These are phyloP conservation scores for Diprion similis DNA, from an alignment of 1,140 invertebrate species.

Conservation along the genomic window DNA sequence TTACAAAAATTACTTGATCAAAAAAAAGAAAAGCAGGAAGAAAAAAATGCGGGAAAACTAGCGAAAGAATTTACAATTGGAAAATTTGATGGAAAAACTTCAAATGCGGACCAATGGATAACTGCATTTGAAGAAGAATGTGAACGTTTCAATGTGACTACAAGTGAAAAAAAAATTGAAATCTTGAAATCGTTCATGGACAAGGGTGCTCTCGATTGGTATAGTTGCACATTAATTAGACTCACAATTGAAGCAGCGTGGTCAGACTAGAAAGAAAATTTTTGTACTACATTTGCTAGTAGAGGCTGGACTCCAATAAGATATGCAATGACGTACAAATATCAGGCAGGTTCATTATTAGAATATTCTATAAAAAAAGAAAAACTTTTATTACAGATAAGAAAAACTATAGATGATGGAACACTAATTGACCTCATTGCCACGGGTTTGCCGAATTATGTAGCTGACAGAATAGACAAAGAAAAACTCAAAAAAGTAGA, in stretches of 20 bases:
- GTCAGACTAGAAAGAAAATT: background rate
- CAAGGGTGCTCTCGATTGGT: slow-evolving; percentile 11
- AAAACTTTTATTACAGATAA: slow-evolving; percentile 11
- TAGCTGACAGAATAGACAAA: background rate
- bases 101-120: background rate
- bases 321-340: slow-evolving; percentile 3
- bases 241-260: slow-evolving; percentile 3
- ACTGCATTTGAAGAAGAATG: background rate
- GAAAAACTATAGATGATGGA: slow-evolving; percentile 9
- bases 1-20: background rate
- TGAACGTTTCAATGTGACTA: background rate
- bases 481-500: background rate
- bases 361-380: slow-evolving; percentile 17
- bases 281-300: slow-evolving; percentile 6
- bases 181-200: slow-evolving; percentile 15
- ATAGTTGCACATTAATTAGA: slow-evolving; percentile 9
- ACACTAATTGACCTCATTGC: slow-evolving; percentile 14
- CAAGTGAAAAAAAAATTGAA: slow-evolving; percentile 1
- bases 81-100: no score
- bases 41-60: background rate
- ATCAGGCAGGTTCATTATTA: slow-evolving; percentile 13
- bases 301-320: slow-evolving; percentile 9
- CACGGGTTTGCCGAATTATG: slow-evolving; percentile 4
- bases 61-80: background rate
- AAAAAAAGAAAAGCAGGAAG: background rate